These are phyloP conservation scores for Hydrotaea diabolus DNA, from an alignment of 2,888 invertebrate species.

Conservation along the genomic window DNA sequence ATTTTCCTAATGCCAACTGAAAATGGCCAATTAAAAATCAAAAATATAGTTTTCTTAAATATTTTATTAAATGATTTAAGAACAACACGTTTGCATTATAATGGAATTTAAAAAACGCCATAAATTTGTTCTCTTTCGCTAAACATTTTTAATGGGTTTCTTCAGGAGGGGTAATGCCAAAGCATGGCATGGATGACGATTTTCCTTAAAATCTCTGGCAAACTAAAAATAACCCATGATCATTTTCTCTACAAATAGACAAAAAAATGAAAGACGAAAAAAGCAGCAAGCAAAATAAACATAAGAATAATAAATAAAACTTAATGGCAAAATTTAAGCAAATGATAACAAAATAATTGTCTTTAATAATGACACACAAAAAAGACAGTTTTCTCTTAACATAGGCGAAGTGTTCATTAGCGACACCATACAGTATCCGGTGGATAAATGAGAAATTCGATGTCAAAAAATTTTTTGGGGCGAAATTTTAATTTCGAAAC, in stretches of 20 bases:
- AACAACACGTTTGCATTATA: not conserved
- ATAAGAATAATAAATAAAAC: conserved; percentile 11
- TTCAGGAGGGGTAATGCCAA: not conserved
- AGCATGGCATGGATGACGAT: not conserved
- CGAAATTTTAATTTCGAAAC: no score
- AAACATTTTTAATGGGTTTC: not conserved
- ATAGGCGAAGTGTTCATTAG: not conserved
- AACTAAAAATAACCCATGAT: conserved; percentile 25
- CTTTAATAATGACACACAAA: conserved; percentile 3
- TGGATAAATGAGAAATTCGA: not conserved
- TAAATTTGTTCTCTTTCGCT: conserved; percentile 5
- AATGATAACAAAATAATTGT: conserved; percentile 24
- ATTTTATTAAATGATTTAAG: not conserved
- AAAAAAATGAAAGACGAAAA: not conserved
- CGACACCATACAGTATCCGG: not conserved
- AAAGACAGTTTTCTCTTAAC: not conserved
- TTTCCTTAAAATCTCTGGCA: conserved; percentile 10
- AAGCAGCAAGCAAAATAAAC: not conserved
- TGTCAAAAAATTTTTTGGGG: no score
- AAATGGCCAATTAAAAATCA: no score
- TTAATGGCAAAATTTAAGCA: conserved; percentile 30
- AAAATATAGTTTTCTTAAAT: no score
- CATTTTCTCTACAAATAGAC: conserved; percentile 12
- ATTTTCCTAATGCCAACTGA: no score
- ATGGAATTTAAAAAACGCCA: not conserved